Conservation (phyloP, 2,888 invertebrate species). For the Brenthis ino region DNA sequence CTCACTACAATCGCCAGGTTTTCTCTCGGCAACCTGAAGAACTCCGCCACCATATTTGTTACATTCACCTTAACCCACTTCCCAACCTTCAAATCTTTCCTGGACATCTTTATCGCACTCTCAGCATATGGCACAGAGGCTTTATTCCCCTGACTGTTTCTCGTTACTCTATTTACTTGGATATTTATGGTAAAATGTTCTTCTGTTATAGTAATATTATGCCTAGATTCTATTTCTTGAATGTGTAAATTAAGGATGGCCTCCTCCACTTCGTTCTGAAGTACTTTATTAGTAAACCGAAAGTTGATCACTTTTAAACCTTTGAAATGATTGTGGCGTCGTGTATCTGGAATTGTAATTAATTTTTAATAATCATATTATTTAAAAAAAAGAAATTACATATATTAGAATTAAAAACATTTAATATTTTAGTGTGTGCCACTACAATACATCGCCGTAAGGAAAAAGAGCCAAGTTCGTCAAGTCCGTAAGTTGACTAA, state of each 20-base stretch:
- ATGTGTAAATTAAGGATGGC: constrained; percentile 88
- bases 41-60: constrained; percentile 88
- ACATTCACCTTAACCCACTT: constrained; percentile 90
- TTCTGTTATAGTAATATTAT: constrained; percentile 61
- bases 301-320: constrained; percentile 87
- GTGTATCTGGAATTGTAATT: constrained; percentile 80
- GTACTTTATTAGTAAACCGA: constrained; percentile 86
- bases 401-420: background rate
- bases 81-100: constrained; percentile 79
- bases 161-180: constrained; percentile 71
- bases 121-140: constrained; percentile 68
- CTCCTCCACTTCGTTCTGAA: constrained; percentile 86
- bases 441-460: too few relatives aligned
- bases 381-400: background rate
- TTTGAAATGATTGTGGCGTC: constrained; percentile 85
- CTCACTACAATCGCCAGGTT: constrained; percentile 90
- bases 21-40: constrained; percentile 88
- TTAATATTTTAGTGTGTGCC: background rate
- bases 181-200: constrained; percentile 66
- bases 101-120: constrained; percentile 71
- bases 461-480: constrained; percentile 28
- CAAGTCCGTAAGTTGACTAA: constrained; percentile 5
- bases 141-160: constrained; percentile 67
- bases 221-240: constrained; percentile 69
- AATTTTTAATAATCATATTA: background rate